These are phyloP conservation scores for Lampropteryx suffumata DNA, from an alignment of 2,888 invertebrate species.

Conservation along the genomic window DNA sequence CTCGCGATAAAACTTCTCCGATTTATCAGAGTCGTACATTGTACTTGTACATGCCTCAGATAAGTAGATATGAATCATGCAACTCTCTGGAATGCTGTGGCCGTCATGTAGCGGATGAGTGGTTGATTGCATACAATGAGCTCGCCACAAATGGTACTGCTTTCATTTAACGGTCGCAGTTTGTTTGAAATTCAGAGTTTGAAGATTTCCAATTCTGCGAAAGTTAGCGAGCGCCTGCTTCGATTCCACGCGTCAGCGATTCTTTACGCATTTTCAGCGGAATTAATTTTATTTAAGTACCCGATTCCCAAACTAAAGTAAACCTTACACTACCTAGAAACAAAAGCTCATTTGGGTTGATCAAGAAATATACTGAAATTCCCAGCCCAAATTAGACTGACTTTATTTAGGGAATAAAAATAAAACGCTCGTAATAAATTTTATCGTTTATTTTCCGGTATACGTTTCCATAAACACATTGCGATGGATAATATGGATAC, in stretches of 20 bases:
- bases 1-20: constrained; percentile 14
- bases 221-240: constrained; percentile 36
- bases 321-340: constrained; percentile 23
- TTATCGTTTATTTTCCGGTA: constrained; percentile 73
- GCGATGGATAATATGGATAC: constrained; percentile 69
- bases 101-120: too few relatives aligned
- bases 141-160: too few relatives aligned
- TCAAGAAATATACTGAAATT: constrained; percentile 31
- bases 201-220: constrained; percentile 30
- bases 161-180: background rate
- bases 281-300: constrained; percentile 60
- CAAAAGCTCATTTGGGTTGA: constrained; percentile 20
- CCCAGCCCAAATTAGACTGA: constrained; percentile 37
- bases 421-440: constrained; percentile 49
- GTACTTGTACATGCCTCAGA: constrained; percentile 9
- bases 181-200: background rate
- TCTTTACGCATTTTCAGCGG: constrained; percentile 50
- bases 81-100: too few relatives aligned
- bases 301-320: constrained; percentile 24
- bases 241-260: constrained; percentile 50
- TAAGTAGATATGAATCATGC: constrained; percentile 3
- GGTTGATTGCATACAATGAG: too few relatives aligned
- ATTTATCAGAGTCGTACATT: constrained; percentile 17
- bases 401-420: constrained; percentile 38
- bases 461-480: constrained; percentile 74